A percentile compares a stretch with the other conserved stretches of the same genome.
Conservation (phyloP, 2,888 invertebrate genomes). For the Carterocephalus palaemon region DNA sequence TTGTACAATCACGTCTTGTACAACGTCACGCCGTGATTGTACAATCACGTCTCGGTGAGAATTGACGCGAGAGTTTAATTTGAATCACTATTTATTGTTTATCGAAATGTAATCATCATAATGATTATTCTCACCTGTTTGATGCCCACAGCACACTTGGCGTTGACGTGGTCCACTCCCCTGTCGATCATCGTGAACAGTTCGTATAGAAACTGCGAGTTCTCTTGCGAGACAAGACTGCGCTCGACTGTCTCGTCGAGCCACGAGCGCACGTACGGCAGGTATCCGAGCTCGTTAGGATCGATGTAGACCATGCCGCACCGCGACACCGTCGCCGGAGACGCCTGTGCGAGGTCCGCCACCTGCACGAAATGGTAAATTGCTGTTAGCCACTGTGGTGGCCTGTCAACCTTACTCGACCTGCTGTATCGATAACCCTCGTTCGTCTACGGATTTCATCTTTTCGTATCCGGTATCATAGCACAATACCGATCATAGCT, state of each 20-base stretch:
- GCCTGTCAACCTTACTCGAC: too few relatives aligned
- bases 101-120: too few relatives aligned
- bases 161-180: conserved; percentile 83
- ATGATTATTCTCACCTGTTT: conserved; percentile 84
- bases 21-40: too few relatives aligned
- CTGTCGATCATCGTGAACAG: conserved; percentile 84
- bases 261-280: conserved; percentile 90
- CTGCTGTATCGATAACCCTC: too few relatives aligned
- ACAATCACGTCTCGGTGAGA: too few relatives aligned
- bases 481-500: too few relatives aligned
- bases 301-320: conserved; percentile 96
- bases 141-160: conserved; percentile 85
- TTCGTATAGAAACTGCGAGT: conserved; percentile 81
- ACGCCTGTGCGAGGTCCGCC: conserved; percentile 91
- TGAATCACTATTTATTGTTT: too few relatives aligned
- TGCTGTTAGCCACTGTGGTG: too few relatives aligned
- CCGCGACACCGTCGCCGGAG: conserved; percentile 91
- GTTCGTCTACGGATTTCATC: too few relatives aligned
- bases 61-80: too few relatives aligned
- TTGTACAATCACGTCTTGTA: too few relatives aligned
- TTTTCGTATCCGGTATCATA: too few relatives aligned
- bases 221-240: conserved; percentile 73
- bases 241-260: conserved; percentile 73
- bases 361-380: conserved; percentile 66
- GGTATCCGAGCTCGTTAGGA: conserved; percentile 88